Evolutionary conservation across 2,113 vertebrate species (phyloP), one percentile per base, ranked within the genome.

Genomic region (Melanostigma gelatinosum): DNA sequence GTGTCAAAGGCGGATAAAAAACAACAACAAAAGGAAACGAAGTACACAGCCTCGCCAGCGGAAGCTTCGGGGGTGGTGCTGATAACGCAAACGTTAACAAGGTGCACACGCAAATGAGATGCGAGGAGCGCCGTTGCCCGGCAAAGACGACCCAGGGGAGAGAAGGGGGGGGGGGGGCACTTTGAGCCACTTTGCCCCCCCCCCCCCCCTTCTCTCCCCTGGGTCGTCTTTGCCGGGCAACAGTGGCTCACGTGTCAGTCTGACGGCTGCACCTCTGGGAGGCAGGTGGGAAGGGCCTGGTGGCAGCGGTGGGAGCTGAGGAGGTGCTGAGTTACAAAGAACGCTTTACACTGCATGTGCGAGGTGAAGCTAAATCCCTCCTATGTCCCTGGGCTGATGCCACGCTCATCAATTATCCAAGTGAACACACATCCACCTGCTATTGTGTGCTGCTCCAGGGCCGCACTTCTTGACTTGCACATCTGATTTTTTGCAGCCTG

Each of bases 91-190:
- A 76, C 82, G 83, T 36, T 66, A 38, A 54, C 54, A 60, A 75
- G 24, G 64, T 71, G 71, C 42, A 29, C 66, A 76, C 82, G 86
- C 66, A 77, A 63, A 77, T 46, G 62, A 85, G 86, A 72, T 66
- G 50, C n/a, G 80, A 75, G 84, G 48, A 73, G 77, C 0, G 0
- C 64, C 22, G 92, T 91, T 92, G 90, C 90, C 78, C 74, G 42
- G 82, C 76, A 80, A 29, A 55, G 77, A 68, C 20, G 32, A 46
- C 79, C 76, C 84, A 11, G 20, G 65, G 85, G 90, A 77, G 67
- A 76, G 46, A 48, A 55, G 18, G 65, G 86, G 90, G 72, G 67
- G 74, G 46, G 55, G 44, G 75, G 13, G 80, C 24, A 24, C 24
- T 24, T 24, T 24, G 24, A 24, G 24, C 24, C 24, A 24, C 24